Conservation (phyloP, 2,797 vertebrate genomes). For the Arrhamphus sclerolepis region DNA sequence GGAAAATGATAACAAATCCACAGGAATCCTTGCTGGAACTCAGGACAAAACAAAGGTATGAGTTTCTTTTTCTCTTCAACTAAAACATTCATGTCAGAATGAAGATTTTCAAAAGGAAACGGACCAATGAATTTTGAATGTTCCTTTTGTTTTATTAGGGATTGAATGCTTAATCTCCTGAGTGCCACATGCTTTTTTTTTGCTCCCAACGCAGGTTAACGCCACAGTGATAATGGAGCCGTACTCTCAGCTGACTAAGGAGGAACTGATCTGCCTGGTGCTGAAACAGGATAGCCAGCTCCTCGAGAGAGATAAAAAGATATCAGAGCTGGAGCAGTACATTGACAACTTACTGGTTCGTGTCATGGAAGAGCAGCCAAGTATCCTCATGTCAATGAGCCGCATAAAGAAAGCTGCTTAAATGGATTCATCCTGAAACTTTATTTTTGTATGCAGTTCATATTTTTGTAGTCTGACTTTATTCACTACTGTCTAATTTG, state of each 20-base stretch:
- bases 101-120: too few species aligned
- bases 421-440: slow-evolving; percentile 5
- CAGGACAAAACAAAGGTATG: slow-evolving; percentile 66
- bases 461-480: background rate
- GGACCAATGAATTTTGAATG: too few species aligned
- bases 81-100: background rate
- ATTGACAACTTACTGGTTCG: slow-evolving; percentile 93
- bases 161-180: background rate
- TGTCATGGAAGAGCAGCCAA: slow-evolving; percentile 92
- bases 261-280: slow-evolving; percentile 90
- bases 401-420: slow-evolving; percentile 52
- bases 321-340: slow-evolving; percentile 90
- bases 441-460: background rate
- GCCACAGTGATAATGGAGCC: slow-evolving; percentile 70
- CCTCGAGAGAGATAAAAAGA: slow-evolving; percentile 83
- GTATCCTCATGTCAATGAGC: slow-evolving; percentile 85
- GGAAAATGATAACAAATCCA: slow-evolving; percentile 40
- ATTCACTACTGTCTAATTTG: background rate
- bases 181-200: background rate
- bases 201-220: slow-evolving; percentile 34
- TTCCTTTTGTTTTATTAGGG: background rate
- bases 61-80: background rate
- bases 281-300: slow-evolving; percentile 88
- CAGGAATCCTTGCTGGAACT: slow-evolving; percentile 30
- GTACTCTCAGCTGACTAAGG: slow-evolving; percentile 88